A percentile compares a stretch with the other conserved stretches of the same genome.
These are phyloP conservation scores for Lycaon pictus DNA, from an alignment of 2,113 vertebrate genomes.

Conservation along the genomic window DNA sequence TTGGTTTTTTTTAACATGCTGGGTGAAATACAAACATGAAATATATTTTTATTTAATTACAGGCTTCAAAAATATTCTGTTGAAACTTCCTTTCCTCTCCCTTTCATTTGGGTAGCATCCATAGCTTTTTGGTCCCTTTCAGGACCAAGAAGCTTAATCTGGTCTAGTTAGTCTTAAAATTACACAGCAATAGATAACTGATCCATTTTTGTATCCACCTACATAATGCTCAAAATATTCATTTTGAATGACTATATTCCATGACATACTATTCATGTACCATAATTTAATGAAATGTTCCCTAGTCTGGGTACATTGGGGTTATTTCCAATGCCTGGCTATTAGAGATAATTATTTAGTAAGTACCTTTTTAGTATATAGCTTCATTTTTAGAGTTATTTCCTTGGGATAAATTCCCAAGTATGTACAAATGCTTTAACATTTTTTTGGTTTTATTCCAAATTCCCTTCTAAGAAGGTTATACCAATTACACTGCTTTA, in stretches of 20 bases:
- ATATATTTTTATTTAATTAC: background rate
- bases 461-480: conserved; percentile 32
- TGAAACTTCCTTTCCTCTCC: background rate
- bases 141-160: background rate
- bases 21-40: background rate
- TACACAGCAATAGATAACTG: background rate
- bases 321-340: background rate
- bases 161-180: background rate
- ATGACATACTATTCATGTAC: conserved; percentile 16
- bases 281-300: conserved; percentile 54
- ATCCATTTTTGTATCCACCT: background rate
- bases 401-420: conserved; percentile 39
- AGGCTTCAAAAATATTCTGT: background rate
- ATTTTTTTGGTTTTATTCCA: background rate
- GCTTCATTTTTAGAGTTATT: conserved; percentile 25
- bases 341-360: conserved; percentile 27
- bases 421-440: background rate
- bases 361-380: background rate
- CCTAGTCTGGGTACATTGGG: background rate
- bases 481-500: background rate
- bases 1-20: background rate
- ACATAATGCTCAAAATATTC: background rate
- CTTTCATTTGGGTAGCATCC: background rate
- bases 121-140: background rate
- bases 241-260: conserved; percentile 5